Evolutionary conservation across 2,888 invertebrate genomes (phyloP).

Genomic region (Petrolisthes cinctipes): DNA sequence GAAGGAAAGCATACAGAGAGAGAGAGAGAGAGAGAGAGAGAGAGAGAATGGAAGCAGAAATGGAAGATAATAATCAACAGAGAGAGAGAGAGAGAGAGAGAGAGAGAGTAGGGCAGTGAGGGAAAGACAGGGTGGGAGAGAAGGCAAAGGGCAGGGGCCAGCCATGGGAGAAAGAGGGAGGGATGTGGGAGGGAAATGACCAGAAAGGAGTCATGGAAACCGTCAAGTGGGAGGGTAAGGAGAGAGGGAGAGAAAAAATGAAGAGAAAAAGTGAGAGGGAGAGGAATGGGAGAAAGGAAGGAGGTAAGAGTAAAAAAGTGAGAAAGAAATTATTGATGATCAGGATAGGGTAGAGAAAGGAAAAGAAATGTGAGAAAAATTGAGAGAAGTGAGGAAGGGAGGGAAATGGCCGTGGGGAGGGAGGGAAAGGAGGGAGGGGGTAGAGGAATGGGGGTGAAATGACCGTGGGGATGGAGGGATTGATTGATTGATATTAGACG

Average conservation of each 20-base stretch:
- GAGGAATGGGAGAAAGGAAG: not conserved
- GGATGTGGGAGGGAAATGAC: not conserved
- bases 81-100: slow-evolving; percentile 13
- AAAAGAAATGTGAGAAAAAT: not conserved
- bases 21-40: slow-evolving; percentile 17
- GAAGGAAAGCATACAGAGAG: not conserved
- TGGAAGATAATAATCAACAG: not conserved
- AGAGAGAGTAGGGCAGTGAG: slow-evolving; percentile 3
- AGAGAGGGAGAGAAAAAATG: not conserved
- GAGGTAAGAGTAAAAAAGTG: not conserved
- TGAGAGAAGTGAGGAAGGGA: not conserved
- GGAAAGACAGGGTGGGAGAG: not conserved
- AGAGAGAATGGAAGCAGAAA: not conserved
- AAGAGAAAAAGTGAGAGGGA: not conserved
- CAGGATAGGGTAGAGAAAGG: not conserved
- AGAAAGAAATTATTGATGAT: not conserved
- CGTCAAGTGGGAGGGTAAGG: not conserved
- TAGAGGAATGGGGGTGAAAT: too few relatives aligned
- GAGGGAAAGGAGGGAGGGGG: not conserved
- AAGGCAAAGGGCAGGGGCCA: not conserved
- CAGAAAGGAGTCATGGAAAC: not conserved
- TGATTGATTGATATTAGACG: too few relatives aligned
- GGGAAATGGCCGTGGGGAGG: too few relatives aligned
- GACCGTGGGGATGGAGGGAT: too few relatives aligned
- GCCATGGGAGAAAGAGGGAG: not conserved